These are phyloP conservation scores for Baryphthengus martii DNA, from an alignment of 2,113 vertebrate species.

Conservation along the genomic window DNA sequence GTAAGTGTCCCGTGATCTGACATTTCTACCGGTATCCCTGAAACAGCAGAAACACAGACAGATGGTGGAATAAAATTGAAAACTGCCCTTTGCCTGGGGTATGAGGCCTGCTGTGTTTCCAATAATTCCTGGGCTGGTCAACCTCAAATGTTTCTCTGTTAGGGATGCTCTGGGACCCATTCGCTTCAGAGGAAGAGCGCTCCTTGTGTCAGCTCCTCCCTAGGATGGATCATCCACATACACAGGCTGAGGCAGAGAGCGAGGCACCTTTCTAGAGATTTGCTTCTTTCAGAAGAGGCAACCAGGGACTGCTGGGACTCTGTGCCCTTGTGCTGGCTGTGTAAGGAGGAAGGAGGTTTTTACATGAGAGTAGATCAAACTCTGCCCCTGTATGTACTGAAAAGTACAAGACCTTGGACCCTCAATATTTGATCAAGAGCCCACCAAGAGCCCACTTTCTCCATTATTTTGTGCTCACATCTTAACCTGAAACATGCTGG, in stretches of 20 bases:
- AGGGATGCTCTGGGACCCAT: background rate
- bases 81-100: background rate
- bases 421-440: background rate
- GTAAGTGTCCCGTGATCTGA: background rate
- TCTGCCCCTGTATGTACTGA: background rate
- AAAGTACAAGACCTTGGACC: background rate
- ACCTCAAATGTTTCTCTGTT: background rate
- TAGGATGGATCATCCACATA: background rate
- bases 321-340: background rate
- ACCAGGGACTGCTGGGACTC: background rate
- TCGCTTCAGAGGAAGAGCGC: background rate
- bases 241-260: background rate
- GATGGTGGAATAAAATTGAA: background rate
- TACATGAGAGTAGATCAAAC: background rate
- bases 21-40: background rate
- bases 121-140: background rate
- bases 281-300: background rate
- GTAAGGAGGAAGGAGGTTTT: background rate
- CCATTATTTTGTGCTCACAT: background rate
- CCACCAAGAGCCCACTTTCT: background rate
- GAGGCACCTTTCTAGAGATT: background rate
- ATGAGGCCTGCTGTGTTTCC: background rate
- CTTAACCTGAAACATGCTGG: background rate
- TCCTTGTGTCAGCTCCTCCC: fast-evolving
- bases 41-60: background rate